Conservation (phyloP, 2,113 vertebrate genomes). For the Casuarius casuarius region DNA sequence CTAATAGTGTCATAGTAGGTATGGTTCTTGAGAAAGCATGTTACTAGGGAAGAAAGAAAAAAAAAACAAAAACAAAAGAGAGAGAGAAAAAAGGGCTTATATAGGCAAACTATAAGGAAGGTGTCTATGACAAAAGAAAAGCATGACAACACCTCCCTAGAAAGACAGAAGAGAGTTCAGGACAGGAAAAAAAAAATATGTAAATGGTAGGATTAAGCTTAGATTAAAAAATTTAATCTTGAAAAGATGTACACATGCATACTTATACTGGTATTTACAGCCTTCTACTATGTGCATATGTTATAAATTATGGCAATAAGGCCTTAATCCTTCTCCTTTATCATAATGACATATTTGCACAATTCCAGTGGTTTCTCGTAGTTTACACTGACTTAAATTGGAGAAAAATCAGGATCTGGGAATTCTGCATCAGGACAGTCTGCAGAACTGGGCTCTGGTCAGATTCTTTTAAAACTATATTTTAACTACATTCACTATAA, state of each 20-base stretch:
- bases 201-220: neutral
- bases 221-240: neutral
- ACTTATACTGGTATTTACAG: neutral
- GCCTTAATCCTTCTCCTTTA: neutral
- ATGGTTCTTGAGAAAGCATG: neutral
- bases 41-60: neutral
- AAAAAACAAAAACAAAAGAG: accelerated
- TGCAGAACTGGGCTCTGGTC: neutral
- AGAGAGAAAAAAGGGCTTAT: neutral
- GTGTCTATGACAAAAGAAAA: neutral
- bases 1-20: neutral
- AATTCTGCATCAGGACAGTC: neutral
- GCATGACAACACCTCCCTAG: neutral
- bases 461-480: slow-evolving; percentile 8
- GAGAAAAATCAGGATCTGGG: neutral
- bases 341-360: neutral
- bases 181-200: neutral
- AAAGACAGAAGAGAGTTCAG: neutral
- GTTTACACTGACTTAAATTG: neutral
- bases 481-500: slow-evolving; percentile 54
- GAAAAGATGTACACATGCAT: accelerated
- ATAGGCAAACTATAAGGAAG: neutral
- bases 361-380: neutral
- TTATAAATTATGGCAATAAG: neutral
- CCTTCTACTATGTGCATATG: neutral